Evolutionary conservation across 2,797 vertebrate species (phyloP), one percentile per base, ranked within the genome.

Genomic region (Semotilus atromaculatus): DNA sequence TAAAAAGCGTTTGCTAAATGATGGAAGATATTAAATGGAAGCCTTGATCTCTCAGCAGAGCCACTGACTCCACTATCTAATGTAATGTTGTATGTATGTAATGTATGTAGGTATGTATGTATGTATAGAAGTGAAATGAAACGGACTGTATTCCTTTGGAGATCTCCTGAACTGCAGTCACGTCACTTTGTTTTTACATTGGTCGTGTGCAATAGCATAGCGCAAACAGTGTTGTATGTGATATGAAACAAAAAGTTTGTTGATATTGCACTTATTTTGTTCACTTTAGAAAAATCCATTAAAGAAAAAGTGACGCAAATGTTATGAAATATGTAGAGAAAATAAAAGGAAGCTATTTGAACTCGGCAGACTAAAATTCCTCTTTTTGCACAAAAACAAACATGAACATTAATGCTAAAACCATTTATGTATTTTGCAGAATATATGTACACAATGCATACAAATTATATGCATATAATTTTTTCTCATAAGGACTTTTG

Each of bases 251-350:
- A 93, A 90, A 92, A 82, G 91, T 95, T 94, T 95, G 95, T 95
- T 95, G 93, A 95, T 93, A 95, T 94, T 95, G 94, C 94, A 95
- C 94, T 94, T 94, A 94, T 94, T 70, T 31, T 92, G 93, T 92
- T 90, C 90, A 94, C 88, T 93, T 80, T 91, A 93, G 66, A 90
- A 89, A 88, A 90, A 91, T 88, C 90, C 88, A 90, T 91, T 86
- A 90, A 85, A 88, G 91, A 86, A 91, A 91, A 93, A 94, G 93
- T 90, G 90, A 94, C 92, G 89, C 87, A 94, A 93, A 88, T 92
- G 92, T 95, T 93, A 94, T 93, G 92, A 94, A 94, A 89, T 94
- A 92, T 93, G 93, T 96, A 95, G 88, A 89, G 90, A 91, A 5
- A 93, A 93, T 95, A 95, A 96, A 95, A 95, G 91, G 90, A 91